phyloP scores from a whole-genome alignment of 1,140 invertebrate genomes.

The Drosophila dunni region DNA sequence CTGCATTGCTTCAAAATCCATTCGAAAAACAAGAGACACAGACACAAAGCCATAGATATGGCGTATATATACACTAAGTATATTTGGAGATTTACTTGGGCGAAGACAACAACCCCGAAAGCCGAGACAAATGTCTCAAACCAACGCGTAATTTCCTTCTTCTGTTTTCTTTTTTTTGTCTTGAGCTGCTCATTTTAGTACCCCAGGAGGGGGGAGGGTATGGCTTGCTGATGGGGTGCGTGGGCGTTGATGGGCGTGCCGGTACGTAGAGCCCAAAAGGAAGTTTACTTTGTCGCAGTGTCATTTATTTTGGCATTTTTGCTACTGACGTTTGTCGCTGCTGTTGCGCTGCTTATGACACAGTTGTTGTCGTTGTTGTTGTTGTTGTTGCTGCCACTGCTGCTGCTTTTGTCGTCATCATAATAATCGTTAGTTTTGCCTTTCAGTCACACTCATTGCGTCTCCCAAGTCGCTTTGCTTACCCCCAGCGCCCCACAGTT shows the following conservation, averaged over 20 bases:
- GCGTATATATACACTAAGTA: conserved; percentile 11
- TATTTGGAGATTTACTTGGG: neutral
- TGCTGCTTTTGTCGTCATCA: conserved; percentile 66
- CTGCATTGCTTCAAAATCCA: conserved; percentile 77
- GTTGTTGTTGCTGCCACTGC: conserved; percentile 18
- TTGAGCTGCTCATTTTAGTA: conserved; percentile 53
- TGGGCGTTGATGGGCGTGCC: conserved; percentile 28
- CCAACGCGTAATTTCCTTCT: conserved; percentile 66
- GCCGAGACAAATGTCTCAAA: conserved; percentile 39
- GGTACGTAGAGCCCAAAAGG: conserved; percentile 30
- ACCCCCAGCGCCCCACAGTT: neutral
- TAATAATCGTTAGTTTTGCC: conserved; percentile 73
- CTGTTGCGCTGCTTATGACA: neutral
- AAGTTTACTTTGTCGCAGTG: conserved; percentile 81
- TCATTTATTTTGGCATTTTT: conserved; percentile 80
- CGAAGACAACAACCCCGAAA: conserved; percentile 48
- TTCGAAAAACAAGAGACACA: conserved; percentile 34
- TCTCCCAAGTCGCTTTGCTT: neutral
- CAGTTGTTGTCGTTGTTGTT: conserved; percentile 14
- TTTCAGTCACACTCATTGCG: conserved; percentile 34
- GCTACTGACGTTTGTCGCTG: conserved; percentile 51
- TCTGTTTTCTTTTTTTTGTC: conserved; percentile 12
- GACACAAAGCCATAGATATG: conserved; percentile 5
- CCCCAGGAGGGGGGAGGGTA: neutral
- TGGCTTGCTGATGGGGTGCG: neutral